Evolutionary conservation across 2,113 vertebrate species (phyloP).

Genomic region (Glaucidium brasilianum): DNA sequence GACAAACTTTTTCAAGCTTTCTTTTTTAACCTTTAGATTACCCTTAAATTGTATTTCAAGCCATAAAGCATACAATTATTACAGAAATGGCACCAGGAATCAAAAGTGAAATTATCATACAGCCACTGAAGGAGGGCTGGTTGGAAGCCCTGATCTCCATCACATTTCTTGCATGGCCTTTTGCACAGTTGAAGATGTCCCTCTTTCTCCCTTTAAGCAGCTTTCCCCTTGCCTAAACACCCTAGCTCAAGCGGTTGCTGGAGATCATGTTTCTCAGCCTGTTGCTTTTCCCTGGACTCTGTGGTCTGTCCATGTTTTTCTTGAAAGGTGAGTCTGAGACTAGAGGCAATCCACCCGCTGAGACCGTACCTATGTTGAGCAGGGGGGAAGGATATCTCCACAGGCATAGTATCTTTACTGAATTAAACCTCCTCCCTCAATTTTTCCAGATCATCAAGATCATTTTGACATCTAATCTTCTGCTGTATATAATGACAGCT

Average conservation of each 20-base stretch:
- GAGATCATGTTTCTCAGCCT: neutral
- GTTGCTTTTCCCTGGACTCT: neutral
- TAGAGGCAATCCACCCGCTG: neutral
- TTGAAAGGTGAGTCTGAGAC: neutral
- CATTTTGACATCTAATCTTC: neutral
- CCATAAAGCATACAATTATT: neutral
- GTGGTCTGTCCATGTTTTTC: neutral
- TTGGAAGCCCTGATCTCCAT: neutral
- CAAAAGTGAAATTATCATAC: neutral
- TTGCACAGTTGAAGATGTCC: neutral
- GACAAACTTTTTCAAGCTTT: neutral
- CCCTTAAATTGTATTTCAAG: neutral
- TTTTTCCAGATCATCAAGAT: neutral
- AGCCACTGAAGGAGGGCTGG: neutral
- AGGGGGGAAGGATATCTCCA: neutral
- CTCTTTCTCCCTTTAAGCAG: neutral
- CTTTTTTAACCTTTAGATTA: neutral
- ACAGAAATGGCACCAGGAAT: neutral
- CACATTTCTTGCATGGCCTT: neutral
- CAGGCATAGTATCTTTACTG: neutral
- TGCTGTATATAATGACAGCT: neutral
- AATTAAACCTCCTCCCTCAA: neutral
- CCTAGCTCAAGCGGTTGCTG: neutral
- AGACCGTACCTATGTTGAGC: neutral
- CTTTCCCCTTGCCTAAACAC: neutral